phyloP scores from a whole-genome alignment of 1,140 invertebrate species.

The Drosophila tropicalis region DNA sequence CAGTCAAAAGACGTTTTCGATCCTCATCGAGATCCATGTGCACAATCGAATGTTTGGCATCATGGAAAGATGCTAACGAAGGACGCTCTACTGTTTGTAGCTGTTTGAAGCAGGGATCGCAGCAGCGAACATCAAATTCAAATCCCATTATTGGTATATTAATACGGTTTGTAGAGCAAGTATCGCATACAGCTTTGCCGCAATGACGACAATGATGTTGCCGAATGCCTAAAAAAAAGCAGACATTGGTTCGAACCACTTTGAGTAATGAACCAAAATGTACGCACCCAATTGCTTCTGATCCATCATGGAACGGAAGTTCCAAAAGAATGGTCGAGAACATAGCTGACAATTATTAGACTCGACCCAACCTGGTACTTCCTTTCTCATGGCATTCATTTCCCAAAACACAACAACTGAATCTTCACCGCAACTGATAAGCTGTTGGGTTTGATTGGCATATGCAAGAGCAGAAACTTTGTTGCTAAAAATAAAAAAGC shows the following conservation, averaged over 20 bases:
- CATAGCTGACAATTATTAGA: slow-evolving; percentile 97
- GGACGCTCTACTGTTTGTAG: slow-evolving; percentile 93
- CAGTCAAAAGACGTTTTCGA: slow-evolving; percentile 92
- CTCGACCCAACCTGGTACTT: slow-evolving; percentile 97
- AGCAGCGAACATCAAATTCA: slow-evolving; percentile 98
- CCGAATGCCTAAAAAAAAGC: slow-evolving; percentile 84
- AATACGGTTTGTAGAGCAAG: slow-evolving; percentile 94
- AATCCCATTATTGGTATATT: slow-evolving; percentile 98
- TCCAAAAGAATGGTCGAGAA: slow-evolving; percentile 98
- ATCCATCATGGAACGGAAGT: slow-evolving; percentile 98
- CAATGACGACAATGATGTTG: slow-evolving; percentile 96
- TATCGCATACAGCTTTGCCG: slow-evolving; percentile 96
- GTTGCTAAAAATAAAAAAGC: slow-evolving; percentile 82
- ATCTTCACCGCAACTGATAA: slow-evolving; percentile 98
- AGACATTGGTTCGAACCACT: background rate
- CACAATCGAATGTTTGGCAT: slow-evolving; percentile 95
- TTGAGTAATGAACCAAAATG: background rate
- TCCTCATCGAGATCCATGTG: slow-evolving; percentile 95
- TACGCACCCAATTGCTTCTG: slow-evolving; percentile 93
- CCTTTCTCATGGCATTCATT: slow-evolving; percentile 92
- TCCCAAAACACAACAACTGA: slow-evolving; percentile 97
- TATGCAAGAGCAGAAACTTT: slow-evolving; percentile 93
- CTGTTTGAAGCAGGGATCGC: slow-evolving; percentile 93
- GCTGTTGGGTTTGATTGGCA: slow-evolving; percentile 89
- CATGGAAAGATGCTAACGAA: slow-evolving; percentile 96